Percentiles rank a stretch among this genome's conserved stretches.
Evolutionary conservation across 2,888 invertebrate species (phyloP).

Genomic region (Caenorhabditis sinica): DNA sequence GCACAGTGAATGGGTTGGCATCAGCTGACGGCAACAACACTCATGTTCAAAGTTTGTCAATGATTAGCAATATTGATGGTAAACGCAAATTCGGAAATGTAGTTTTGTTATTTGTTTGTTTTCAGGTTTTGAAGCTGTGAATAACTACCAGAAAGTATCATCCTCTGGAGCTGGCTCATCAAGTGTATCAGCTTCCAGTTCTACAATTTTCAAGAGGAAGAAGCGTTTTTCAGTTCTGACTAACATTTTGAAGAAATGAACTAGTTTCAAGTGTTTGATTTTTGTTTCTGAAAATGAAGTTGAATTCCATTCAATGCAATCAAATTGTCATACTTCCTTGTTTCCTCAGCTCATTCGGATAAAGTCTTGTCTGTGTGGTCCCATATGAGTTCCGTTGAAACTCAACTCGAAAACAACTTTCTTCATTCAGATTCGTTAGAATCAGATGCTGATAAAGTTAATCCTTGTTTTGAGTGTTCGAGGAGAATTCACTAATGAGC

Average conservation of each 20-base stretch:
- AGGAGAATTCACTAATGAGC: too few relatives aligned
- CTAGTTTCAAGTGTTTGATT: neutral
- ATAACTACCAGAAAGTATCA: slow-evolving; percentile 70
- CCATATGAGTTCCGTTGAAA: too few relatives aligned
- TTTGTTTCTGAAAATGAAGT: slow-evolving; percentile 3
- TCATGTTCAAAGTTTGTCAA: slow-evolving; percentile 68
- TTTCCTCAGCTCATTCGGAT: too few relatives aligned
- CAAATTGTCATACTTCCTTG: neutral
- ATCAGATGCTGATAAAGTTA: too few relatives aligned
- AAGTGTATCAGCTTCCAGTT: slow-evolving; percentile 68
- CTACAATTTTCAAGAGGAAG: slow-evolving; percentile 63
- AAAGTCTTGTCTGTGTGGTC: too few relatives aligned
- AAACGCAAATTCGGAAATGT: neutral
- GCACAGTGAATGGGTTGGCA: slow-evolving; percentile 66
- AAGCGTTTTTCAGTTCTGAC: slow-evolving; percentile 53
- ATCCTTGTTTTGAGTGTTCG: too few relatives aligned
- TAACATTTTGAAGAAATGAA: slow-evolving; percentile 32
- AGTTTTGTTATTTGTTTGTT: too few relatives aligned
- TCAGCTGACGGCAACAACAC: slow-evolving; percentile 70
- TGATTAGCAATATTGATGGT: slow-evolving; percentile 70
- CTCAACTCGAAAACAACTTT: too few relatives aligned
- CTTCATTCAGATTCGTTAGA: too few relatives aligned
- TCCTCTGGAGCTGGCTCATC: slow-evolving; percentile 69
- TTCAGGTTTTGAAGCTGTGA: slow-evolving; percentile 70
- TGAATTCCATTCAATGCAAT: neutral